Conservation (phyloP, 2,888 invertebrate genomes). For the Bhutanitis thaidina region DNA sequence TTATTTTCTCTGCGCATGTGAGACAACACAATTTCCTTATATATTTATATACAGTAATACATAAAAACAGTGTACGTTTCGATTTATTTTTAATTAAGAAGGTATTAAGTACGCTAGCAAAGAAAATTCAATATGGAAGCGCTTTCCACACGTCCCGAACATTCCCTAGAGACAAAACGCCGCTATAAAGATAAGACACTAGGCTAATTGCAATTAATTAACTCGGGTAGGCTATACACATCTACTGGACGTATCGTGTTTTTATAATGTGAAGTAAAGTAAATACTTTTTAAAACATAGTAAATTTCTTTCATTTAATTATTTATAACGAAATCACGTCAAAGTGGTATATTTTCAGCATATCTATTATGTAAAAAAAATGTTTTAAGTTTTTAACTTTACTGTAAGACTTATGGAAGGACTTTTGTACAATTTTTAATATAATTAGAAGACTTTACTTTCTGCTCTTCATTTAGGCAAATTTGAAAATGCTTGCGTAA, state of each 20-base stretch:
- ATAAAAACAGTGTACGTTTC: too few species aligned
- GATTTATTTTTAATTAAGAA: background rate
- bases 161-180: conserved; percentile 18
- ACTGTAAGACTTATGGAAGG: background rate
- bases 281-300: background rate
- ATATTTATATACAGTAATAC: too few species aligned
- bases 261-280: background rate
- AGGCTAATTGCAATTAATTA: conserved; percentile 51
- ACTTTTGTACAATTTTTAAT: background rate
- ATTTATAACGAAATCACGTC: background rate
- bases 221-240: conserved; percentile 24
- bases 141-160: conserved; percentile 5
- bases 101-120: background rate
- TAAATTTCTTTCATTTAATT: background rate
- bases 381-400: too few species aligned
- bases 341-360: background rate
- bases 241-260: conserved; percentile 4
- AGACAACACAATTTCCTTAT: too few species aligned
- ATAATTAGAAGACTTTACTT: too few species aligned
- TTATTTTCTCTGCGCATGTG: too few species aligned
- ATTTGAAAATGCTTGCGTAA: too few species aligned
- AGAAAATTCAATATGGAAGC: conserved; percentile 2
- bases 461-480: too few species aligned
- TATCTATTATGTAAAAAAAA: background rate
- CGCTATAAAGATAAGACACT: conserved; percentile 35